Evolutionary conservation across 64 coral and sea anemone species (phyloP).

Genomic region (Montipora efflorescens): DNA sequence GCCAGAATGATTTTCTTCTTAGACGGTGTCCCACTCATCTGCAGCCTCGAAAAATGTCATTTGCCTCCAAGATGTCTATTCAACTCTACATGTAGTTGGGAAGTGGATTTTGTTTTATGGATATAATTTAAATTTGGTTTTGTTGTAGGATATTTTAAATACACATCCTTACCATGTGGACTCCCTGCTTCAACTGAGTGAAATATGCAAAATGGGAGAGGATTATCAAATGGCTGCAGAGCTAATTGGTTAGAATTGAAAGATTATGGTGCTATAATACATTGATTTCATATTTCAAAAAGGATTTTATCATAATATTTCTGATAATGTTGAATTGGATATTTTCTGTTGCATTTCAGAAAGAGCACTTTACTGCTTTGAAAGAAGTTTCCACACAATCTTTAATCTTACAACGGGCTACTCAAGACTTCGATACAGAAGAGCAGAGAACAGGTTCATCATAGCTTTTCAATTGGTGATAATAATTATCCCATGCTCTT

Average conservation of each 20-base stretch:
- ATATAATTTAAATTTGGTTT: neutral
- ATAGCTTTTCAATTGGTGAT: neutral
- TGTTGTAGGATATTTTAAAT: conserved; percentile 79
- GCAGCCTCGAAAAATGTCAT: too few species aligned
- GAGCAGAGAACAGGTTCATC: conserved; percentile 88
- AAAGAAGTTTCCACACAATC: conserved; percentile 95
- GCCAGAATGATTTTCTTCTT: too few species aligned
- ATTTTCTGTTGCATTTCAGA: conserved; percentile 45
- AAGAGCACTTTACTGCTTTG: conserved; percentile 89
- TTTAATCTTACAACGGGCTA: conserved; percentile 91
- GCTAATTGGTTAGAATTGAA: conserved; percentile 77
- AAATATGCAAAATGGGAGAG: conserved; percentile 98
- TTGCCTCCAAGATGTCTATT: too few species aligned
- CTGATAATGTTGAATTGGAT: conserved; percentile 4
- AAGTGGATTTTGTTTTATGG: neutral
- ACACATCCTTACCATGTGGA: conserved; percentile 92
- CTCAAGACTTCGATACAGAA: conserved; percentile 83
- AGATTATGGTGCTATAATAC: neutral
- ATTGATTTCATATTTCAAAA: too few species aligned
- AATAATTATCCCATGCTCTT: too few species aligned
- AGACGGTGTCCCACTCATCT: too few species aligned
- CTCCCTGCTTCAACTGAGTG: conserved; percentile 92
- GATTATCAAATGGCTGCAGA: conserved; percentile 99
- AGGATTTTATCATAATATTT: too few species aligned
- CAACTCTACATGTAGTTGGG: too few species aligned